Evolutionary conservation across 1,140 invertebrate species (phyloP).

Genomic region (Diorhabda carinulata): DNA sequence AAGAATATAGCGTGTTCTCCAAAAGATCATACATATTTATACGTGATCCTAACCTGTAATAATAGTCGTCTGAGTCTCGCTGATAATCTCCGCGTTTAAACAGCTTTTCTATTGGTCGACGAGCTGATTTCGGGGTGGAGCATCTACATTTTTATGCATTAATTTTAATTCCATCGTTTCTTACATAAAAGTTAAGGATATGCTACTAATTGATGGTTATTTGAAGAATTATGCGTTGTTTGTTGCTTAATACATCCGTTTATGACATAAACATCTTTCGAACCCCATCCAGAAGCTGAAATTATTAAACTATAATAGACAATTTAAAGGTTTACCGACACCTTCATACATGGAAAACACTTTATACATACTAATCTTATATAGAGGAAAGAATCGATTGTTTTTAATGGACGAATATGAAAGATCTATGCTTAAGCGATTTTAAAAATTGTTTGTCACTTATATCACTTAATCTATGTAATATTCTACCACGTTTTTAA

Average conservation of each 20-base stretch:
- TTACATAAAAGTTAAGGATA: conserved; percentile 18
- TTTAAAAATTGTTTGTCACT: too few species aligned
- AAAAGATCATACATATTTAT: conserved; percentile 43
- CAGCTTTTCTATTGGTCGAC: conserved; percentile 32
- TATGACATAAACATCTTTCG: not conserved
- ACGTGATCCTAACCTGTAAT: conserved; percentile 43
- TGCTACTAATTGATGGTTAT: conserved; percentile 11
- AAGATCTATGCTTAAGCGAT: too few species aligned
- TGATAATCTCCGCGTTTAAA: conserved; percentile 39
- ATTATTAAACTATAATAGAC: too few species aligned
- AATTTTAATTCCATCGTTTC: conserved; percentile 22
- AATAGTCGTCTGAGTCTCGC: conserved; percentile 38
- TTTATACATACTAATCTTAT: too few species aligned
- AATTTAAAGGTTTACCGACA: too few species aligned
- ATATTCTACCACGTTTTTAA: too few species aligned
- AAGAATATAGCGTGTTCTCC: conserved; percentile 37
- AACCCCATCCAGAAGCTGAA: too few species aligned
- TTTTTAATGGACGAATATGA: too few species aligned
- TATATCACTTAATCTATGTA: too few species aligned
- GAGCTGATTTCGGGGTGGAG: conserved; percentile 26
- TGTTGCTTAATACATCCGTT: conserved; percentile 17
- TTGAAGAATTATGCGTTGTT: conserved; percentile 11
- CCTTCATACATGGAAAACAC: too few species aligned
- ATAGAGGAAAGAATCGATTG: too few species aligned
- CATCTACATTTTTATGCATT: conserved; percentile 36